A percentile compares a stretch with the other conserved stretches of the same genome.
phyloP scores from a whole-genome alignment of 2,113 vertebrate genomes.

The Uropsilus gracilis region DNA sequence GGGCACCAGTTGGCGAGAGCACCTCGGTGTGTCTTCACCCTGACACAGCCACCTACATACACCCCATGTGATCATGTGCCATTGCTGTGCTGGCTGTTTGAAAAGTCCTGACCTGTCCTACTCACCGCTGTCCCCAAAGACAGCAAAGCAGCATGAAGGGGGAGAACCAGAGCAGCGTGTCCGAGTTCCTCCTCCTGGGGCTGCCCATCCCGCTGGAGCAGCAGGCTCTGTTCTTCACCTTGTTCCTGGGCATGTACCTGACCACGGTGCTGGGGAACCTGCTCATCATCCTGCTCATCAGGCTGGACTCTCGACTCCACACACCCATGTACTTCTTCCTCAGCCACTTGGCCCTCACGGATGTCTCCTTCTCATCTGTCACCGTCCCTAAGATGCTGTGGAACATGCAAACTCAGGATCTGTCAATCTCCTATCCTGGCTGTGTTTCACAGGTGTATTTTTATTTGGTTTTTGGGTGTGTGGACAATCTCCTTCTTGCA shows the following conservation, averaged over 20 bases:
- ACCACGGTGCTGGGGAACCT: too few species aligned
- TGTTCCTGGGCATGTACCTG: neutral
- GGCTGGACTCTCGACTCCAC: neutral
- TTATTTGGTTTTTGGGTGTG: constrained; percentile 40
- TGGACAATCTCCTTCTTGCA: neutral
- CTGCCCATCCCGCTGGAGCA: neutral
- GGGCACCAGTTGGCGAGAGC: neutral
- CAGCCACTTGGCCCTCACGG: constrained; percentile 19
- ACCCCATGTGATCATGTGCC: too few species aligned
- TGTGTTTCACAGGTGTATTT: constrained; percentile 61
- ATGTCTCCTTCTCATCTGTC: constrained; percentile 1
- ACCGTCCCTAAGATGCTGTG: constrained; percentile 39
- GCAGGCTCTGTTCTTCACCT: neutral
- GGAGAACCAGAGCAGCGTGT: too few species aligned
- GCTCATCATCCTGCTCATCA: neutral
- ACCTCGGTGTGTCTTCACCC: neutral
- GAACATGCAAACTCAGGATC: neutral
- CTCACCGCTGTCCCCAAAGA: too few species aligned
- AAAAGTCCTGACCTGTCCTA: too few species aligned
- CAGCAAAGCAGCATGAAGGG: neutral
- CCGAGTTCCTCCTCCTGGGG: too few species aligned
- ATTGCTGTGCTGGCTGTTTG: too few species aligned
- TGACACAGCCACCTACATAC: neutral
- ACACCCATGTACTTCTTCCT: constrained; percentile 40
- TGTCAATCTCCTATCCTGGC: constrained; percentile 25